Base-by-base conservation (phyloP, 2,888 invertebrate species). In the Phyllotreta striolata region DNA sequence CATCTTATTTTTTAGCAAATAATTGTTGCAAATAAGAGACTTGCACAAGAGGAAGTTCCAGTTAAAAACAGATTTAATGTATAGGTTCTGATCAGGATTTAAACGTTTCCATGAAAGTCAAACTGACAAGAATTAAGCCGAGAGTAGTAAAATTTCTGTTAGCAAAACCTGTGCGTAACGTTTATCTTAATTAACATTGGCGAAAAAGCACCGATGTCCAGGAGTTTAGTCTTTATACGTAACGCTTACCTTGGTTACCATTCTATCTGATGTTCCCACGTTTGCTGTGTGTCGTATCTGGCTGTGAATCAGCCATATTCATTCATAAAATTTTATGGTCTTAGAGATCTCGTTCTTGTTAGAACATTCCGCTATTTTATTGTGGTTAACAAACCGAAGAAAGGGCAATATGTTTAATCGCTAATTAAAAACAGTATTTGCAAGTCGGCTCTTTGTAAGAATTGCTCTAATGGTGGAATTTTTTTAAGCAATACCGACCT, bases 211-310 rank as follows among this genome's bases (percentile, higher is more conserved):
- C 34, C 9, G 13, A 52, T 34, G 38, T 52, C 38, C 14, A 13
- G 39, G 38, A 52, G 38, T 52, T 52, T 38, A 34, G 13, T 52
- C 38, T 52, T 13, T 52, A 52, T 38, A 37, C 47, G 12, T 46
- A 12, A 38, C 51, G 39, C 58, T 66, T 65, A 70, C 63, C 66
- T 60, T 59, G 39, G 47, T 63, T 40, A 34, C 41, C 43, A 13
- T 67, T 67, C 66, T 62, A 70, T 71, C 68, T 64, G 63, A 60
- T 68, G 71, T 73, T 74, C 74, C 73, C 74, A 74, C 74, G 73
- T 74, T 71, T 52, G 43, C 63, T 64, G 56, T 59, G 67, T 66
- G 57, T 66, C 68, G 63, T 69, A 71, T 69, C 69, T 61, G 40
- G 56, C 44, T 56, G 54, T 62, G 67, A 67, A 69, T 69, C 67